Percentiles rank a stretch among this genome's conserved stretches.
Evolutionary conservation across 2,888 invertebrate species (phyloP).

Genomic region (Alentia gelatinosa): DNA sequence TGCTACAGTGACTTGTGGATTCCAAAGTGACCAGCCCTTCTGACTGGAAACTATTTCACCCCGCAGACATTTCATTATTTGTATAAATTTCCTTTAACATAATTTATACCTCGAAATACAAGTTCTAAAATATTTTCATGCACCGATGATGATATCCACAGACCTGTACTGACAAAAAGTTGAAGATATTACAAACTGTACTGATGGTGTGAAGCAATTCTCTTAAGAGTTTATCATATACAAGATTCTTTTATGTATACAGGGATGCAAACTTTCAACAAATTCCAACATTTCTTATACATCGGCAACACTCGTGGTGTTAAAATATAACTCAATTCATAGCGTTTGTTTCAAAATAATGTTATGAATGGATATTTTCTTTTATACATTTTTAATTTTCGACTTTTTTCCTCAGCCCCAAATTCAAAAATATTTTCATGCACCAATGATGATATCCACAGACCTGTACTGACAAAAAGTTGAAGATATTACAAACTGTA

Average conservation of each 20-base stretch:
- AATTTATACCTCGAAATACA: background rate
- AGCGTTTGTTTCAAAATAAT: too few relatives aligned
- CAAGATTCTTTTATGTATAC: too few relatives aligned
- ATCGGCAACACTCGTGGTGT: too few relatives aligned
- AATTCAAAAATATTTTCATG: background rate
- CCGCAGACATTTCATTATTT: background rate
- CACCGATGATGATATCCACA: background rate
- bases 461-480: slow-evolving; percentile 11
- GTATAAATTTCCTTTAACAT: background rate
- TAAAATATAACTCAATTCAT: too few relatives aligned
- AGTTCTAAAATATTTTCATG: too few relatives aligned
- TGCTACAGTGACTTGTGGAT: slow-evolving; percentile 24
- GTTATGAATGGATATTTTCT: too few relatives aligned
- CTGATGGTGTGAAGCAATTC: background rate
- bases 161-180: background rate
- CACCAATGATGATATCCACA: slow-evolving; percentile 36
- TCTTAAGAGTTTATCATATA: too few relatives aligned
- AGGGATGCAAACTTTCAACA: too few relatives aligned
- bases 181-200: background rate
- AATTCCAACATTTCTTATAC: too few relatives aligned
- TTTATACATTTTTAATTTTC: too few relatives aligned
- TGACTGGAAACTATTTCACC: slow-evolving; percentile 20
- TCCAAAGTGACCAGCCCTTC: slow-evolving; percentile 17
- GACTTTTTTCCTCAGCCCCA: too few relatives aligned
- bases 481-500: slow-evolving; percentile 29